These are phyloP conservation scores for Cotesia vestalis DNA, from an alignment of 1,140 invertebrate species.

Conservation along the genomic window DNA sequence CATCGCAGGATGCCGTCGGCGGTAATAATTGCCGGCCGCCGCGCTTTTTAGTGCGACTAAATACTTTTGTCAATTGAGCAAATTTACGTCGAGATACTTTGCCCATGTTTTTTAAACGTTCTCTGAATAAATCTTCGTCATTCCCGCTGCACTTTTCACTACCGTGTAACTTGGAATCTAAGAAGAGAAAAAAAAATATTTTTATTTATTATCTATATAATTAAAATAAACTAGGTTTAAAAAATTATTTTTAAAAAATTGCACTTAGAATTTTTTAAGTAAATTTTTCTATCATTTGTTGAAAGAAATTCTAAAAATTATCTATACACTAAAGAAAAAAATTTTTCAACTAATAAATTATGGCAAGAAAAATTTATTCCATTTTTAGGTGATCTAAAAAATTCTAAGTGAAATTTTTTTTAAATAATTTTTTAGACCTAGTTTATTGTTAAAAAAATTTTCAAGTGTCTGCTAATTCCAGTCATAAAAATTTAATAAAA, in stretches of 20 bases:
- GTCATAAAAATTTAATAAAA: too few relatives aligned
- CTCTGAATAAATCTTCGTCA: constrained; percentile 81
- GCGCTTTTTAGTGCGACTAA: constrained; percentile 76
- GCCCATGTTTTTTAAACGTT: constrained; percentile 87
- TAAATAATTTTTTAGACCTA: too few relatives aligned
- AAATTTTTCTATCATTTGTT: too few relatives aligned
- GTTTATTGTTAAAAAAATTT: too few relatives aligned
- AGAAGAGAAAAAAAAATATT: not conserved
- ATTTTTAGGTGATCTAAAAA: too few relatives aligned
- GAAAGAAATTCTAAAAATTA: too few relatives aligned
- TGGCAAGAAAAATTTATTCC: not conserved
- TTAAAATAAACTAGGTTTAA: too few relatives aligned
- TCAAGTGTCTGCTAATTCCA: too few relatives aligned
- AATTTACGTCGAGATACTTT: constrained; percentile 86
- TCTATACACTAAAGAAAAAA: constrained; percentile 14
- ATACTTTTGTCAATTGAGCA: constrained; percentile 80
- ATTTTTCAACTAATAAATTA: not conserved
- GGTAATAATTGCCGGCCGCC: constrained; percentile 65
- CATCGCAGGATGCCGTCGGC: constrained; percentile 62
- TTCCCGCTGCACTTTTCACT: constrained; percentile 66
- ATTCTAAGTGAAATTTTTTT: too few relatives aligned
- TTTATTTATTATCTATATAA: too few relatives aligned
- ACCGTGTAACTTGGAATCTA: constrained; percentile 60
- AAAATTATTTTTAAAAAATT: too few relatives aligned
- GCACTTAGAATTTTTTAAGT: too few relatives aligned